A percentile compares a stretch with the other conserved stretches of the same genome.
Evolutionary conservation across 2,888 invertebrate genomes (phyloP).

Genomic region (Sesamia inferens): DNA sequence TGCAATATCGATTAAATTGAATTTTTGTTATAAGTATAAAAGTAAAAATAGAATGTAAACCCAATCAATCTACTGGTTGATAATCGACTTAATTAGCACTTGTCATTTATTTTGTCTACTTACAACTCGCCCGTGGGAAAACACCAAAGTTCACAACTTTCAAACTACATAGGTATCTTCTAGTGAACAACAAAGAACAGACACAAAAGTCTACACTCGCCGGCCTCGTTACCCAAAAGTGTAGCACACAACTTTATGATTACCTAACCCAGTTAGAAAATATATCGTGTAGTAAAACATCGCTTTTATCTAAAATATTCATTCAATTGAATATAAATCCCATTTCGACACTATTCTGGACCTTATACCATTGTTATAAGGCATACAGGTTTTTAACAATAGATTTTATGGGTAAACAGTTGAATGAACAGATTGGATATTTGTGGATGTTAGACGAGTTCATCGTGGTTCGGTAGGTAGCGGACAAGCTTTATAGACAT

Average conservation of each 20-base stretch:
- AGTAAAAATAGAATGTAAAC: constrained; percentile 32
- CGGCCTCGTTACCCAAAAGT: constrained; percentile 53
- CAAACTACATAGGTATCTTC: constrained; percentile 24
- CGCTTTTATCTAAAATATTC: constrained; percentile 63
- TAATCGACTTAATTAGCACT: constrained; percentile 30
- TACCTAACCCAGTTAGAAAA: constrained; percentile 58
- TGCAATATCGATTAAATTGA: constrained; percentile 3
- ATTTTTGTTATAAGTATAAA: not conserved
- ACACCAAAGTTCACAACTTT: constrained; percentile 38
- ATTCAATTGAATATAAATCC: constrained; percentile 43
- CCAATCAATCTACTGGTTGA: constrained; percentile 9
- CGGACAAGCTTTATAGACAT: constrained; percentile 5
- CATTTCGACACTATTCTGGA: constrained; percentile 33
- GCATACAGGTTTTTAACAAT: constrained; percentile 15
- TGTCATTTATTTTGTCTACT: constrained; percentile 18
- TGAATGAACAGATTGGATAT: constrained; percentile 52
- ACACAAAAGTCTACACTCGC: constrained; percentile 35
- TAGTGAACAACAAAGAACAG: constrained; percentile 43
- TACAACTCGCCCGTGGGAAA: constrained; percentile 42
- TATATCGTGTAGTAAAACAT: constrained; percentile 50
- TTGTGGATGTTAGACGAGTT: constrained; percentile 28
- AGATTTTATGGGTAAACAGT: constrained; percentile 34
- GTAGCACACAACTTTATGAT: constrained; percentile 51
- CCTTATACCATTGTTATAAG: constrained; percentile 36
- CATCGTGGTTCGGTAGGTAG: constrained; percentile 19